phyloP scores from a whole-genome alignment of 2,113 vertebrate genomes.

The Etia nguti region DNA sequence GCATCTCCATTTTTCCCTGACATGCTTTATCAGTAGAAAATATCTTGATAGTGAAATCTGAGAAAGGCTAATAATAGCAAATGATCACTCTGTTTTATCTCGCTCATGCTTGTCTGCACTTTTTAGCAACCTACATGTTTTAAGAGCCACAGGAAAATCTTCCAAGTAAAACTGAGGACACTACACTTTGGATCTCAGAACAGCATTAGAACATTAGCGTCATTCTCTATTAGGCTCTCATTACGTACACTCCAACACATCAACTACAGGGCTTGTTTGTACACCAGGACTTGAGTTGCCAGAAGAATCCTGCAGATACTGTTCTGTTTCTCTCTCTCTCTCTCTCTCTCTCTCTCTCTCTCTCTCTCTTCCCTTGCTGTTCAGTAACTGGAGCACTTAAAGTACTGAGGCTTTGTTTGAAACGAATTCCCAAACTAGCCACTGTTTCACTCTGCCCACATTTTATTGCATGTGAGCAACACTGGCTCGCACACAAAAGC shows the following conservation, averaged over 20 bases:
- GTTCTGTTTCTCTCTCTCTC: not conserved
- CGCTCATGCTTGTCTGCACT: not conserved
- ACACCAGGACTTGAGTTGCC: not conserved
- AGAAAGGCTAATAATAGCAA: not conserved
- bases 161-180: slow-evolving; percentile 2
- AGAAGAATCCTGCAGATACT: slow-evolving; percentile 1
- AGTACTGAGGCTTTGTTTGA: slow-evolving; percentile 4
- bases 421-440: slow-evolving; percentile 26
- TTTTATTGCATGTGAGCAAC: not conserved
- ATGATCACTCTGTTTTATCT: not conserved
- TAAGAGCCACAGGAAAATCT: not conserved
- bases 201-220: slow-evolving; percentile 53
- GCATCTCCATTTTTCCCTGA: not conserved
- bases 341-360: not conserved
- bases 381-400: slow-evolving; percentile 13
- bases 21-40: not conserved
- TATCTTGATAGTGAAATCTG: not conserved
- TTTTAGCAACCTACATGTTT: not conserved
- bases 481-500: not conserved
- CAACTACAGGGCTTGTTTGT: not conserved
- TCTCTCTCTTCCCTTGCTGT: not conserved
- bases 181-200: slow-evolving; percentile 23
- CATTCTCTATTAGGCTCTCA: slow-evolving; percentile 51
- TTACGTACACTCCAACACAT: slow-evolving; percentile 19
- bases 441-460: not conserved